Percentiles rank a stretch among this genome's conserved stretches.
phyloP scores from a whole-genome alignment of 64 coral and sea anemone genomes.

The Actinia tenebrosa region DNA sequence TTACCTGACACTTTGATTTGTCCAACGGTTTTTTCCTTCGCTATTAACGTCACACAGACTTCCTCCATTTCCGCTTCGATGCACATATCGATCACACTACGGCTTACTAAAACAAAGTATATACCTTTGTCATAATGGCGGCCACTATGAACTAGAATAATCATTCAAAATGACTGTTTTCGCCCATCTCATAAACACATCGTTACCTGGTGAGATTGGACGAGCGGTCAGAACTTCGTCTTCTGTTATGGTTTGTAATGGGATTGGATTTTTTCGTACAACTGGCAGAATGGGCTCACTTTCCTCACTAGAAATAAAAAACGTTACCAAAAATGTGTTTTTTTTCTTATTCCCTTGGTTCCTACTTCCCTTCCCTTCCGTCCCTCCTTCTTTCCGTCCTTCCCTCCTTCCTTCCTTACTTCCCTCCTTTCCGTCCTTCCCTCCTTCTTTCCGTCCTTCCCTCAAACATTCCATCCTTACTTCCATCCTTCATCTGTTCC shows the following conservation, averaged over 20 bases:
- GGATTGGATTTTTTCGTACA: neutral
- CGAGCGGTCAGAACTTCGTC: conserved; percentile 33
- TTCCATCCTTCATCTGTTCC: too few species aligned
- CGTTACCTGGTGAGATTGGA: conserved; percentile 7
- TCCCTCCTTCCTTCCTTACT: too few species aligned
- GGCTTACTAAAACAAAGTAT: neutral
- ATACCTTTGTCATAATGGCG: neutral
- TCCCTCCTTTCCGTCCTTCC: too few species aligned
- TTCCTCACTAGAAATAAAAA: neutral
- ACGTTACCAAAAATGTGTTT: neutral
- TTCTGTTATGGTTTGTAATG: conserved; percentile 27
- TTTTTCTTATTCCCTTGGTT: too few species aligned
- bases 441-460: too few species aligned
- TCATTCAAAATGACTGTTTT: neutral
- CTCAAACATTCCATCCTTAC: too few species aligned
- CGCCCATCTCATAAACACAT: neutral
- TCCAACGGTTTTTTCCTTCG: conserved; percentile 34
- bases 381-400: too few species aligned
- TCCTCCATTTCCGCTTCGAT: conserved; percentile 42
- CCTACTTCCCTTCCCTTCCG: too few species aligned
- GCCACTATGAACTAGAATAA: neutral
- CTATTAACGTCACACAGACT: conserved; percentile 26
- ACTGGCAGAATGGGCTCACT: neutral
- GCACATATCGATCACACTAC: conserved; percentile 17
- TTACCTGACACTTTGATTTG: conserved; percentile 35